These are phyloP conservation scores for Nephrotoma guestfalica DNA, from an alignment of 2,888 invertebrate genomes.

Conservation along the genomic window DNA sequence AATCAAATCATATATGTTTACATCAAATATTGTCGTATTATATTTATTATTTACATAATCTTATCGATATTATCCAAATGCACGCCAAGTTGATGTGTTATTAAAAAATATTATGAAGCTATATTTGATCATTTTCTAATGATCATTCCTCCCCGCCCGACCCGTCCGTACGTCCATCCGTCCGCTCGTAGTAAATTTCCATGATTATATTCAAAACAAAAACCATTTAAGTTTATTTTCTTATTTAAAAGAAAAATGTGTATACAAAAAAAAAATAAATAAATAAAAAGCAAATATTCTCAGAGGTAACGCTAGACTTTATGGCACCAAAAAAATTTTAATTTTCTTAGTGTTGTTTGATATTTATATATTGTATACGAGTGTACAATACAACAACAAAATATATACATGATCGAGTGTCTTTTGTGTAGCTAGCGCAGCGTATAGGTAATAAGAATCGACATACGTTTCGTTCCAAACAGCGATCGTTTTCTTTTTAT, in stretches of 20 bases:
- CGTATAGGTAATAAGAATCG: not conserved
- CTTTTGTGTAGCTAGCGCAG: not conserved
- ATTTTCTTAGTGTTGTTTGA: constrained; percentile 1
- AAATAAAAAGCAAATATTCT: not conserved
- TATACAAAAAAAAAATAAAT: not conserved
- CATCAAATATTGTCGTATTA: not conserved
- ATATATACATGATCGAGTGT: not conserved
- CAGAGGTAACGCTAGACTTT: constrained; percentile 7
- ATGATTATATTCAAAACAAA: not conserved
- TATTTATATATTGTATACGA: not conserved
- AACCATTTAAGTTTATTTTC: not conserved
- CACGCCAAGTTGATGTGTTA: not conserved
- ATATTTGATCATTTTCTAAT: not conserved
- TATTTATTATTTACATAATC: not conserved
- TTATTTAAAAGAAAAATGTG: not conserved
- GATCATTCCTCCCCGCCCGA: not conserved
- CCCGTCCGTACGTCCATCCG: not conserved
- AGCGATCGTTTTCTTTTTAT: not conserved
- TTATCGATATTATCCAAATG: not conserved
- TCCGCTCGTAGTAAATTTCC: not conserved
- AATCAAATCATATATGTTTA: not conserved
- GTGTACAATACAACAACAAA: not conserved
- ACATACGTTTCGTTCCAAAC: not conserved
- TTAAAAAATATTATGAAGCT: not conserved
- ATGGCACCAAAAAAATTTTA: constrained; percentile 7